Evolutionary conservation across 2,797 vertebrate genomes (phyloP).

Genomic region (Danio albolineatus): DNA sequence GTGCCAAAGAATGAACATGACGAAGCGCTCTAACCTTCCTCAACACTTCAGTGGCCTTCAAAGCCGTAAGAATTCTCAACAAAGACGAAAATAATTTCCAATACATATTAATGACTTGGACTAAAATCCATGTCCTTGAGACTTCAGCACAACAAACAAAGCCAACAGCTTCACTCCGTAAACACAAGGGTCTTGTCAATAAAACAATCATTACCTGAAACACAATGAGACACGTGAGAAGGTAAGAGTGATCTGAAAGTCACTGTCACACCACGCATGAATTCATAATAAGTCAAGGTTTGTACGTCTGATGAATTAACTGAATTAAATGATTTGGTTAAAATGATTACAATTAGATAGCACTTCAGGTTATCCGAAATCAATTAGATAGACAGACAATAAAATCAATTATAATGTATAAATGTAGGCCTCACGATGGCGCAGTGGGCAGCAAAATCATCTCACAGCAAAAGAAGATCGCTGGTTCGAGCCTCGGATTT

Average conservation of each 20-base stretch:
- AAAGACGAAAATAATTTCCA: conserved; percentile 81
- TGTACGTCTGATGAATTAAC: background rate
- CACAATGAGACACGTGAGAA: conserved; percentile 29
- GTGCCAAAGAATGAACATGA: conserved; percentile 48
- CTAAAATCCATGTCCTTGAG: conserved; percentile 76
- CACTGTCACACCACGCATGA: background rate
- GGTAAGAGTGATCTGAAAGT: conserved; percentile 28
- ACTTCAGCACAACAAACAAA: conserved; percentile 66
- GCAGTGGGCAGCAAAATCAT: no score
- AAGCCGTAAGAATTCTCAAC: conserved; percentile 71
- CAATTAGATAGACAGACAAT: background rate
- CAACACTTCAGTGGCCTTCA: conserved; percentile 66
- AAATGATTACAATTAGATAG: background rate
- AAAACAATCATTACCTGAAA: conserved; percentile 45
- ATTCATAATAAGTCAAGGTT: conserved; percentile 6
- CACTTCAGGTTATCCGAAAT: no score
- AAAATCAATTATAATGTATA: no score
- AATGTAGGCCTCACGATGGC: no score
- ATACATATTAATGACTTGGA: conserved; percentile 82
- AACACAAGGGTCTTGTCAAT: conserved; percentile 45
- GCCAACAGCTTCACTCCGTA: conserved; percentile 54
- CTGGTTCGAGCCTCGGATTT: no score
- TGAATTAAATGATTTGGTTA: background rate
- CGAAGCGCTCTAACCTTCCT: conserved; percentile 41
- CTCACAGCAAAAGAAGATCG: no score